Base-by-base conservation (phyloP, 2,888 invertebrate species). In the Sinelater perroti region DNA sequence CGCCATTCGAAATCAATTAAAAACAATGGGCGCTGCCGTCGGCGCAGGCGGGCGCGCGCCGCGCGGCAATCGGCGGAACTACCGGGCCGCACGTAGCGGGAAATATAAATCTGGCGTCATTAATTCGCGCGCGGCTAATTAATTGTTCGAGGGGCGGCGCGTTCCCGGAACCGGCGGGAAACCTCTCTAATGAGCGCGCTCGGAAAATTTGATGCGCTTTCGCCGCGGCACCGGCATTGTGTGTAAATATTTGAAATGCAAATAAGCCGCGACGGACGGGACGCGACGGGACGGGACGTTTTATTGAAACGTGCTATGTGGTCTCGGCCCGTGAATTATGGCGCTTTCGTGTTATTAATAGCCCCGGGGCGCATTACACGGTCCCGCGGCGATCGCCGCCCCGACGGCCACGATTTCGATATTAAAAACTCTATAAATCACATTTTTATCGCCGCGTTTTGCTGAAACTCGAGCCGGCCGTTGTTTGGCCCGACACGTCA, bases 71-170 rank as follows among this genome's bases (percentile, higher is more conserved):
- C 55, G 59, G 58, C 65, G 63, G 62, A 69, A 68, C 67, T 54
- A 55, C 26, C 55, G 59, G 56, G 61, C 31, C 61, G 52, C 70
- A 70, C 70, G 70, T 68, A 66, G 64, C 62, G 66, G 68, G 67
- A 70, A 68, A 69, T 68, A 68, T 68, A 68, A 69, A 69, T 66
- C 59, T 52, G 49, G 58, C 63, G 65, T 67, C 68, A 68, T 69
- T 64, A 63, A 67, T 69, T 64, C n/a, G n/a, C n/a, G n/a, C n/a
- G 61, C 64, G 40, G 52, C 55, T 57, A 62, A 54, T 62, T 62
- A 62, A 56, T 55, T 51, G 51, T 60, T 35, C 45, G 60, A 56
- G 47, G 42, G 44, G 44, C 50, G 49, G 44, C 45, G 26, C 51
- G 38, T 63, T 61, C 63, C 24, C 17, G 40, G 63, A 61, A 62